These are phyloP conservation scores for Tubulanus polymorphus DNA, from an alignment of 2,888 invertebrate genomes.

Conservation along the genomic window DNA sequence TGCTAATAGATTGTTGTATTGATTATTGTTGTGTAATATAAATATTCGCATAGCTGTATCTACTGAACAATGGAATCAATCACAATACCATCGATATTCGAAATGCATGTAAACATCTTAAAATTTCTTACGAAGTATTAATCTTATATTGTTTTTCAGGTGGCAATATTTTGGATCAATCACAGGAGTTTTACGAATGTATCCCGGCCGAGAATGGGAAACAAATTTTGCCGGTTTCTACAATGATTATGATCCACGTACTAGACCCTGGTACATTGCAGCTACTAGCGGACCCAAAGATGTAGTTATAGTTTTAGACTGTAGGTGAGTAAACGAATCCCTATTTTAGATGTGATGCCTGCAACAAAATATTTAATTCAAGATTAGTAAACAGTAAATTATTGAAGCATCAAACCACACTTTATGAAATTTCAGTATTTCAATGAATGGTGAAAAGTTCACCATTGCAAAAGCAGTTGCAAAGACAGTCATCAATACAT, in stretches of 20 bases:
- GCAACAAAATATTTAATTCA: no score
- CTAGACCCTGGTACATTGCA: constrained; percentile 54
- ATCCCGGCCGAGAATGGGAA: constrained; percentile 54
- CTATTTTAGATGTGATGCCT: no score
- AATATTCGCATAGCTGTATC: no score
- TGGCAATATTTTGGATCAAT: constrained; percentile 56
- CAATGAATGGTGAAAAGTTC: constrained; percentile 53
- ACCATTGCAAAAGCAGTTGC: constrained; percentile 52
- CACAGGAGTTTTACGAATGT: constrained; percentile 48
- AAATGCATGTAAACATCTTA: no score
- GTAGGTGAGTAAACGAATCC: constrained; percentile 51
- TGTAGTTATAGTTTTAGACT: constrained; percentile 53
- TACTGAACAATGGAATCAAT: not conserved
- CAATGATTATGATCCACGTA: constrained; percentile 53
- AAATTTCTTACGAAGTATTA: not conserved
- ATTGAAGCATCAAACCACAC: not conserved
- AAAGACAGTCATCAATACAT: constrained; percentile 52
- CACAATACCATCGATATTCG: no score
- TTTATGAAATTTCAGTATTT: constrained; percentile 46
- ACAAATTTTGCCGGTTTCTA: constrained; percentile 55
- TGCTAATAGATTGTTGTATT: no score
- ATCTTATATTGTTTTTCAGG: constrained; percentile 28
- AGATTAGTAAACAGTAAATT: no score
- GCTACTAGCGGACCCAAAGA: constrained; percentile 55
- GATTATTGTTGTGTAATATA: no score